phyloP scores from a whole-genome alignment of 2,888 invertebrate species.

The Hartigia nigra region DNA sequence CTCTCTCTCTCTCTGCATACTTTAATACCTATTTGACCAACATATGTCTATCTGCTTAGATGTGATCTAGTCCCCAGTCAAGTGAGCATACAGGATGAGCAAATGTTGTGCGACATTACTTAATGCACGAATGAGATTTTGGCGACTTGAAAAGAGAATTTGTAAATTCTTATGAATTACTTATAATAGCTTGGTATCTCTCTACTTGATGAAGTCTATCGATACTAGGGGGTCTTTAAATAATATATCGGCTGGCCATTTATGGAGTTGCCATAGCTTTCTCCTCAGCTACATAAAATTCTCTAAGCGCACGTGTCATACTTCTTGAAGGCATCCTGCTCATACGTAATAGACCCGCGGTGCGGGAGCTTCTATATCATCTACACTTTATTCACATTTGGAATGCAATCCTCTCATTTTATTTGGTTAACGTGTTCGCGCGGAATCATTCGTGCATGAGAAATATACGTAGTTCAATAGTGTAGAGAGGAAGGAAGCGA shows the following conservation, averaged over 20 bases:
- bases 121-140: not conserved
- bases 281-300: slow-evolving; percentile 38
- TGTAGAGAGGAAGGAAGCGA: not conserved
- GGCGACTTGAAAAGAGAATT: not conserved
- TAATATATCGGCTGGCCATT: not conserved
- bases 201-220: not conserved
- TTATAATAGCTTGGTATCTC: not conserved
- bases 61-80: not conserved
- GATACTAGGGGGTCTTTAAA: not conserved
- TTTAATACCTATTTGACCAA: not conserved
- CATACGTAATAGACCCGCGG: slow-evolving; percentile 37
- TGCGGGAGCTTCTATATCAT: not conserved
- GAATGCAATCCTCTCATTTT: slow-evolving; percentile 31
- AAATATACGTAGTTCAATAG: not conserved
- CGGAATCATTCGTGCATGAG: not conserved
- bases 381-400: slow-evolving; percentile 24
- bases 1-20: not conserved
- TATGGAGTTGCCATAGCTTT: slow-evolving; percentile 23
- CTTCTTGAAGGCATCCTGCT: slow-evolving; percentile 37
- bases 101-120: not conserved
- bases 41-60: not conserved
- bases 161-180: not conserved
- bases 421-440: slow-evolving; percentile 4
- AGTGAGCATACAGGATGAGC: not conserved
- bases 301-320: slow-evolving; percentile 40